A percentile compares a stretch with the other conserved stretches of the same genome.
Evolutionary conservation across 2,113 vertebrate species (phyloP).

Genomic region (Bathybates hornii): DNA sequence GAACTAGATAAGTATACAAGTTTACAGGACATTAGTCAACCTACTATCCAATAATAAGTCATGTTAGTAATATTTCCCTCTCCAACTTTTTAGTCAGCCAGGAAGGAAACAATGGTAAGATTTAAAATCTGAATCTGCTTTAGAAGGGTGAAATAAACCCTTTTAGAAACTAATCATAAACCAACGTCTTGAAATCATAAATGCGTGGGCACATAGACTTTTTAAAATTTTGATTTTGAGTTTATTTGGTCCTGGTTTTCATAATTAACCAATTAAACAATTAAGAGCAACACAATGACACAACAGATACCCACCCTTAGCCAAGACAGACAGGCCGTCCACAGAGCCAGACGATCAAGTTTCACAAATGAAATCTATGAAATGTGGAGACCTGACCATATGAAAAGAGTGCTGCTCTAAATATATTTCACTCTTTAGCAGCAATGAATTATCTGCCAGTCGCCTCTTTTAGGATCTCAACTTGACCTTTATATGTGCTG

Average conservation of each 20-base stretch:
- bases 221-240: neutral
- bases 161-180: neutral
- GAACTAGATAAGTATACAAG: neutral
- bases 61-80: neutral
- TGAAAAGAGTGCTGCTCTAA: neutral
- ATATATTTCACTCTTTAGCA: neutral
- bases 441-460: neutral
- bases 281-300: neutral
- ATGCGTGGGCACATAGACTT: neutral
- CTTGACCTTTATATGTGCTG: neutral
- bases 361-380: neutral
- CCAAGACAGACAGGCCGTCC: neutral
- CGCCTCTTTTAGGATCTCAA: neutral
- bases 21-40: neutral
- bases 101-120: neutral
- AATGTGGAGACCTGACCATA: neutral
- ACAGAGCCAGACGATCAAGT: neutral
- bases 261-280: neutral
- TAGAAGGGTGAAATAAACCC: neutral
- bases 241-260: neutral
- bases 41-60: neutral
- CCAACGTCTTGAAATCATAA: neutral
- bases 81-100: neutral
- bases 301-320: neutral
- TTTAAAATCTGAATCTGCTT: neutral